phyloP scores from a whole-genome alignment of 2,113 vertebrate genomes.

The Morphnarchus princeps region DNA sequence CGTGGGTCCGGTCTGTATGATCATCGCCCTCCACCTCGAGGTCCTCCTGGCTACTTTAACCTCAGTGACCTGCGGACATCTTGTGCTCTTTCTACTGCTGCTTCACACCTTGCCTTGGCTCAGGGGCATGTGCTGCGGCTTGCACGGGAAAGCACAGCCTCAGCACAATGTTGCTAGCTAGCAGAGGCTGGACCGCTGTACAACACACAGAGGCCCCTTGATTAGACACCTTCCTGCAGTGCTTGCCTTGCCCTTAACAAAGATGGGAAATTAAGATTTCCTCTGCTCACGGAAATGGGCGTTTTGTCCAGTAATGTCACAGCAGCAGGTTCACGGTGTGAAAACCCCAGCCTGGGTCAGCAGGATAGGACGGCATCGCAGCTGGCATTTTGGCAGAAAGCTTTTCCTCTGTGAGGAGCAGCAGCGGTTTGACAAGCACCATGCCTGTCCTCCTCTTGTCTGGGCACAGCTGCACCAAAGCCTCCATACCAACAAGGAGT shows the following conservation, averaged over 20 bases:
- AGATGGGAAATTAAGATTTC: background rate
- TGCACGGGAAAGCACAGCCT: background rate
- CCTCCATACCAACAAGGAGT: background rate
- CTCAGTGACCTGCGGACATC: background rate
- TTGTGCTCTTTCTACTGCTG: background rate
- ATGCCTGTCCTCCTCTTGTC: background rate
- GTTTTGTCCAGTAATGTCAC: background rate
- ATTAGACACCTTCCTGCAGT: background rate
- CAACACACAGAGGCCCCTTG: background rate
- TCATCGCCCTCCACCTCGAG: accelerated
- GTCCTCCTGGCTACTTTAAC: background rate
- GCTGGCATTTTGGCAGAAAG: background rate
- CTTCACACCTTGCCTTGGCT: accelerated
- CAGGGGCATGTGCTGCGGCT: background rate
- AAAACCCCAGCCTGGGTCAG: background rate
- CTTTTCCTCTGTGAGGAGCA: background rate
- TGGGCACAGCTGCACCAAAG: background rate
- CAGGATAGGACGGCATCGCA: background rate
- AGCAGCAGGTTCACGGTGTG: background rate
- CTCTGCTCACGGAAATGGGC: background rate
- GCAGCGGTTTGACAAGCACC: background rate
- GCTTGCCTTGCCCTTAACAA: background rate
- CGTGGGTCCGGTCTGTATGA: background rate
- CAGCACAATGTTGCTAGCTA: background rate
- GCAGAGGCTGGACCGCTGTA: background rate